phyloP scores from a whole-genome alignment of 2,797 vertebrate species.

The Chelonia mydas region DNA sequence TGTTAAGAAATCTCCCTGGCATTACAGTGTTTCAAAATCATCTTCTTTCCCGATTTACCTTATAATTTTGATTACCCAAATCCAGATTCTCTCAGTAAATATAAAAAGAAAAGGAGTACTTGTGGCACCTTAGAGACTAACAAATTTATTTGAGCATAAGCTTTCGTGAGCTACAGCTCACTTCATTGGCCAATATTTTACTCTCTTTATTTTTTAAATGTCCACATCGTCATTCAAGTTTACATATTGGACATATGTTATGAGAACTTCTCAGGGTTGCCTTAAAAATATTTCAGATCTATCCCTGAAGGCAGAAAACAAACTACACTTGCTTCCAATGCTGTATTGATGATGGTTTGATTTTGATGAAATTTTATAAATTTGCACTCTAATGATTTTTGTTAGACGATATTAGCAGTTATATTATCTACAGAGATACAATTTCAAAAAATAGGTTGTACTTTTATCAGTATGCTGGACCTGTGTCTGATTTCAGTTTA shows the following conservation, averaged over 20 bases:
- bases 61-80: background rate
- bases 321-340: background rate
- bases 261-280: background rate
- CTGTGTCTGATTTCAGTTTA: background rate
- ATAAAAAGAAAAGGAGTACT: background rate
- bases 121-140: too few species aligned
- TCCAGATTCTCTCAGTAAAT: background rate
- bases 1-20: background rate
- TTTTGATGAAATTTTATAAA: background rate
- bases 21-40: background rate
- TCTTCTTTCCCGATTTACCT: background rate
- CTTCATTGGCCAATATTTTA: background rate
- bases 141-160: too few species aligned
- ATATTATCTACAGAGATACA: background rate
- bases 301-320: background rate
- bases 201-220: background rate
- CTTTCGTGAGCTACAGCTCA: too few species aligned
- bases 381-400: background rate
- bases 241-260: background rate
- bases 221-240: background rate
- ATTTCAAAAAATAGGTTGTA: background rate
- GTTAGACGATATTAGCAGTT: background rate
- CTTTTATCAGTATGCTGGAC: background rate
- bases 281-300: background rate
- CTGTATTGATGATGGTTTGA: background rate